Percentiles rank a stretch among this genome's conserved stretches.
Evolutionary conservation across 2,797 vertebrate genomes (phyloP).

Genomic region (Gila robusta): DNA sequence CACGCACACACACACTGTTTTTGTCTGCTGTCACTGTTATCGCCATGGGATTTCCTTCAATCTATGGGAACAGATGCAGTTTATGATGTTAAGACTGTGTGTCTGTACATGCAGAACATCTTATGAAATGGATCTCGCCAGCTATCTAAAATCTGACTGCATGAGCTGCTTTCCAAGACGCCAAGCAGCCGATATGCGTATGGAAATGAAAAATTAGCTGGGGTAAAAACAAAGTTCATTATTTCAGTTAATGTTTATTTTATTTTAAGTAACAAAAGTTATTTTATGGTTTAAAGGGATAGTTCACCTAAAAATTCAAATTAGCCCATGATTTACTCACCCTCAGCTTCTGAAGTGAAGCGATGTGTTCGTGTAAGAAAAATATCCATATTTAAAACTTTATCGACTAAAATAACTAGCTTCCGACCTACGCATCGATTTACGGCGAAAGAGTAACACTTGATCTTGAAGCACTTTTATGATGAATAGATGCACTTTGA

Average conservation of each 20-base stretch:
- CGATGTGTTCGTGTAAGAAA: too few species aligned
- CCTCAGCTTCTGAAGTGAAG: too few species aligned
- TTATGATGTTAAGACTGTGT: slow-evolving; percentile 20
- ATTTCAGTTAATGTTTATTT: background rate
- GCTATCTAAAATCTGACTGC: background rate
- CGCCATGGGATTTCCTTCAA: slow-evolving; percentile 48
- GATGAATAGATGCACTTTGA: too few species aligned
- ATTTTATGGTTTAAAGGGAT: too few species aligned
- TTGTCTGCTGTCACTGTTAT: slow-evolving; percentile 40
- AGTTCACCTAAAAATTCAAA: too few species aligned
- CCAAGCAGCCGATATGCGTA: background rate
- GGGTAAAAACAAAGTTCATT: background rate
- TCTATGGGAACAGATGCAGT: slow-evolving; percentile 47
- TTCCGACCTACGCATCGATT: too few species aligned
- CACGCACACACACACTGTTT: slow-evolving; percentile 20
- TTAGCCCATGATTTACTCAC: too few species aligned
- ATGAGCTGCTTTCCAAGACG: background rate
- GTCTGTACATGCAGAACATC: slow-evolving; percentile 29
- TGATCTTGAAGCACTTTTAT: too few species aligned
- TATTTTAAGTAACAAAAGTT: background rate
- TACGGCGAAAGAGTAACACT: too few species aligned
- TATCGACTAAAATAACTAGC: too few species aligned
- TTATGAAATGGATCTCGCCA: background rate
- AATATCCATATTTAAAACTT: too few species aligned
- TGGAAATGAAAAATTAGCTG: background rate